phyloP scores from a whole-genome alignment of 2,113 vertebrate genomes.

The Hirundichthys speculiger region DNA sequence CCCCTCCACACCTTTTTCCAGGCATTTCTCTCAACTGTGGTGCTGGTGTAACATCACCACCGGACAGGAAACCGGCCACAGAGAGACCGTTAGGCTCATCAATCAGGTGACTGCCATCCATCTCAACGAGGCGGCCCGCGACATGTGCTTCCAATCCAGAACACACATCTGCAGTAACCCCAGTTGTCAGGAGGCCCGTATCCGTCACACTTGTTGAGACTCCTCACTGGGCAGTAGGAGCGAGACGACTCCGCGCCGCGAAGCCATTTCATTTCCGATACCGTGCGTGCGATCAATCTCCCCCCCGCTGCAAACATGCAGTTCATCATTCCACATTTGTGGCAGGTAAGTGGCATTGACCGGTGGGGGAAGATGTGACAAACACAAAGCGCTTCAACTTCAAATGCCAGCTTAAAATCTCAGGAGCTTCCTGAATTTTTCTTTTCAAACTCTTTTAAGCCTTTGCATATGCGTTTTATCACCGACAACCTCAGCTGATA shows the following conservation, averaged over 20 bases:
- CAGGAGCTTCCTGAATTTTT: too few species aligned
- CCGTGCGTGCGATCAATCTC: constrained; percentile 69
- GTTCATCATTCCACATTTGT: constrained; percentile 64
- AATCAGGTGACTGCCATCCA: constrained; percentile 61
- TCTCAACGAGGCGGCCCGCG: constrained; percentile 6
- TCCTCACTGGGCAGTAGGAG: constrained; percentile 22
- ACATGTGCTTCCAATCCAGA: constrained; percentile 31
- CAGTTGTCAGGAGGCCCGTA: constrained; percentile 28
- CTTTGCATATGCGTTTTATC: neutral
- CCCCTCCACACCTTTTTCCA: constrained; percentile 32
- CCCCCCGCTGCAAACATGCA: constrained; percentile 28
- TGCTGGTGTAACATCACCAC: constrained; percentile 55
- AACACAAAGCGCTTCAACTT: neutral
- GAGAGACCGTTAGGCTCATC: constrained; percentile 38
- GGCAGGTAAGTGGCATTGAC: constrained; percentile 68
- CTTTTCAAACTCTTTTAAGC: too few species aligned
- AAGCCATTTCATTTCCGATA: constrained; percentile 71
- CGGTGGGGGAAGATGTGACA: constrained; percentile 39
- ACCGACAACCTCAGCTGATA: neutral
- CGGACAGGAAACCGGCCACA: constrained; percentile 48
- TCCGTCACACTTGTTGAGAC: constrained; percentile 44
- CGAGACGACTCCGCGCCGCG: constrained; percentile 63
- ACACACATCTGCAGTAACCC: constrained; percentile 51
- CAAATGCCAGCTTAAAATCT: constrained; percentile 1
- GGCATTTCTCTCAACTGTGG: constrained; percentile 29